Evolutionary conservation across 2,113 vertebrate species (phyloP).

Genomic region (Campylorhamphus procurvoides): DNA sequence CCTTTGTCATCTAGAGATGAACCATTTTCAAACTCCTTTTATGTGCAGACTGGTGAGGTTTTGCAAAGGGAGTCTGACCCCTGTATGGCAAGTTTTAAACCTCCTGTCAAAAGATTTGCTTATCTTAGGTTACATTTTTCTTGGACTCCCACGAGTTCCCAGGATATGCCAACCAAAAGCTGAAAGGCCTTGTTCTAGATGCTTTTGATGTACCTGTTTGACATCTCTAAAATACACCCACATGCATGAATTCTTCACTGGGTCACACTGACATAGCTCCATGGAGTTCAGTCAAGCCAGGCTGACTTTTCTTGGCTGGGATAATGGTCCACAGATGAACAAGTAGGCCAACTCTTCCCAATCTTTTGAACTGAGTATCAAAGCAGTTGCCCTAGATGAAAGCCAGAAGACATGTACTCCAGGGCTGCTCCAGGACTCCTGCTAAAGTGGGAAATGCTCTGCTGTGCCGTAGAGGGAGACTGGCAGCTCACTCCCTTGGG

Average conservation of each 20-base stretch:
- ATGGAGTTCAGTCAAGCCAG: neutral
- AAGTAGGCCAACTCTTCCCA: neutral
- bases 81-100: neutral
- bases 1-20: neutral
- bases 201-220: neutral
- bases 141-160: neutral
- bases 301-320: neutral
- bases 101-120: neutral
- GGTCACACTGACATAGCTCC: neutral
- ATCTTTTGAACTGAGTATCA: neutral
- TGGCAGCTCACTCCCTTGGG: neutral
- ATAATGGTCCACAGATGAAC: neutral
- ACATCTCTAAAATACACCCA: neutral
- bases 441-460: neutral
- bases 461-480: neutral
- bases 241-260: neutral
- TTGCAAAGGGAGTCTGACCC: neutral
- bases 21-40: neutral
- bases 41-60: neutral
- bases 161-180: neutral
- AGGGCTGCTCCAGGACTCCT: neutral
- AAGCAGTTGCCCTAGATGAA: neutral
- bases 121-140: neutral
- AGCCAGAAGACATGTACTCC: neutral
- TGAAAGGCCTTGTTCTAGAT: neutral